These are phyloP conservation scores for Lepidocyrtoides sp. DNA, from an alignment of 2,888 invertebrate species.

Conservation along the genomic window DNA sequence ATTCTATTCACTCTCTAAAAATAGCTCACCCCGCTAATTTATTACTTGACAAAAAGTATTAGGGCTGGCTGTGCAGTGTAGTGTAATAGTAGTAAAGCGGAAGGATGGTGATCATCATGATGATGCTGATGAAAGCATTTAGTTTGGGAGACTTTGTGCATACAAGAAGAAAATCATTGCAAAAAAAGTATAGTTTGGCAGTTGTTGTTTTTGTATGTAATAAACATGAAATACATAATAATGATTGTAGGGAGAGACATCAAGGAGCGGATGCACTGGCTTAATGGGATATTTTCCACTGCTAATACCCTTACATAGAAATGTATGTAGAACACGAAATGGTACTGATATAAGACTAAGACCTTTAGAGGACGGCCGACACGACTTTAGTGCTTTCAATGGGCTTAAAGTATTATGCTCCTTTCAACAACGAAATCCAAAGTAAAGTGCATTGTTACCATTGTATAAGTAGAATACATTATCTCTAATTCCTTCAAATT, in stretches of 20 bases:
- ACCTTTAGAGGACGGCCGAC: constrained; percentile 39
- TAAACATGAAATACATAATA: constrained; percentile 12
- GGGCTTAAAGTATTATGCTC: constrained; percentile 47
- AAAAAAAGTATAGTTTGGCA: constrained; percentile 1
- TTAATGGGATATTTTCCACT: constrained; percentile 34
- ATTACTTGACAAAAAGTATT: constrained; percentile 52
- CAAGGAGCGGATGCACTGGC: constrained; percentile 56
- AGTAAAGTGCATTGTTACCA: neutral
- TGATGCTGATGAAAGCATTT: constrained; percentile 10
- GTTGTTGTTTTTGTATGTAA: neutral
- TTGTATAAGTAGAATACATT: too few relatives aligned
- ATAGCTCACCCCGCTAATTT: constrained; percentile 47
- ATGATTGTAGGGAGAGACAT: constrained; percentile 29
- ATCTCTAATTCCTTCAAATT: constrained; percentile 16
- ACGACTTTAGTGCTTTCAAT: constrained; percentile 30
- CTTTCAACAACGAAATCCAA: constrained; percentile 13
- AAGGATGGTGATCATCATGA: constrained; percentile 33
- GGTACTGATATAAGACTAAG: constrained; percentile 28
- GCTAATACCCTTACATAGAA: constrained; percentile 56
- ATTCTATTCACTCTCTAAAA: constrained; percentile 47
- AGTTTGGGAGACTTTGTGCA: neutral
- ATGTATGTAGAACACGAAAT: constrained; percentile 24
- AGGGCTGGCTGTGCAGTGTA: constrained; percentile 10
- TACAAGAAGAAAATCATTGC: constrained; percentile 21
- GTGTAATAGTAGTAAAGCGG: constrained; percentile 30